These are phyloP conservation scores for Fragum fragum DNA, from an alignment of 2,888 invertebrate genomes.

Conservation along the genomic window DNA sequence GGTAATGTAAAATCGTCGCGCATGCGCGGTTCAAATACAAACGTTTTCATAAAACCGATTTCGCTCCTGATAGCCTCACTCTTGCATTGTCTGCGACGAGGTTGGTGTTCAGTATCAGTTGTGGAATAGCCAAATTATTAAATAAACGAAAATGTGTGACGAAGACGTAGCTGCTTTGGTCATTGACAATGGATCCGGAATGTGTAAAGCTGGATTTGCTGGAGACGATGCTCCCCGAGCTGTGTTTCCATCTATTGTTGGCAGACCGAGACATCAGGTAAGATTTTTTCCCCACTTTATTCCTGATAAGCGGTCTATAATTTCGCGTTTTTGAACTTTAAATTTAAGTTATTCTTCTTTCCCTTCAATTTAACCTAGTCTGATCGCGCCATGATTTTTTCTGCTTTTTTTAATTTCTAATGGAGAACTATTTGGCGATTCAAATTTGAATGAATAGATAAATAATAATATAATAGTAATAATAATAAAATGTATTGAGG, in stretches of 20 bases:
- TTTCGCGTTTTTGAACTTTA: too few species aligned
- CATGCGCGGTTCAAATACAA: conserved; percentile 37
- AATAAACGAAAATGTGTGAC: conserved; percentile 46
- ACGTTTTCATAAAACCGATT: not conserved
- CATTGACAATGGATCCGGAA: conserved; percentile 89
- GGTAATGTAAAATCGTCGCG: conserved; percentile 50
- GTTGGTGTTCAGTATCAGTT: not conserved
- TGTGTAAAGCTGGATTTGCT: conserved; percentile 92
- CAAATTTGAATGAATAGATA: too few species aligned
- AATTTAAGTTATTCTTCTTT: too few species aligned
- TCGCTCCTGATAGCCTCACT: not conserved
- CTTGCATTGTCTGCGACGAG: conserved; percentile 9
- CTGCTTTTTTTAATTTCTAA: too few species aligned
- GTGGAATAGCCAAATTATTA: not conserved
- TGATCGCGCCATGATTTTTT: too few species aligned
- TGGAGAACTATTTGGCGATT: too few species aligned
- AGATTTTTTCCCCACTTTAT: too few species aligned
- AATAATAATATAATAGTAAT: too few species aligned
- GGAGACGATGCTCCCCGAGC: conserved; percentile 92
- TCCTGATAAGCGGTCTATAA: too few species aligned
- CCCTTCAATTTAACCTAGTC: too few species aligned
- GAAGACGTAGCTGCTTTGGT: conserved; percentile 70
- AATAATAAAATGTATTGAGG: too few species aligned
- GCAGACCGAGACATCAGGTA: conserved; percentile 89
- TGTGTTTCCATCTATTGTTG: conserved; percentile 93